Evolutionary conservation across 2,113 vertebrate species (phyloP).

Genomic region (Crypturellus undulatus): DNA sequence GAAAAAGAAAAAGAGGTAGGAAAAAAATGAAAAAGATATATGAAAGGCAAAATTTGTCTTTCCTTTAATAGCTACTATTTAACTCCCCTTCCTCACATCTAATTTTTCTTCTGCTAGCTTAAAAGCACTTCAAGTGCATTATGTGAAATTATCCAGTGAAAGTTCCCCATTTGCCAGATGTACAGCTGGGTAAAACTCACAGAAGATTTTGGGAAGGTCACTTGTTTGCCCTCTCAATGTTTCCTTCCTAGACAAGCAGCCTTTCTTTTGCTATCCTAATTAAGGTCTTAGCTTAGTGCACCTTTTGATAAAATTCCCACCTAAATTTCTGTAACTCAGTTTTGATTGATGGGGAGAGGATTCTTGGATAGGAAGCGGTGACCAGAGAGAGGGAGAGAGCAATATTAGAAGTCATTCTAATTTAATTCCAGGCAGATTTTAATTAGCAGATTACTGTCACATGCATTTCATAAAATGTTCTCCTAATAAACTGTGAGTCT

Average conservation of each 20-base stretch:
- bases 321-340: background rate
- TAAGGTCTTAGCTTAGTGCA: accelerated
- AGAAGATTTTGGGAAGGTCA: background rate
- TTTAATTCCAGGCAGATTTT: background rate
- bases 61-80: slow-evolving; percentile 43
- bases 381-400: background rate
- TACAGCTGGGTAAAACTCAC: background rate
- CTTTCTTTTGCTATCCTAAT: background rate
- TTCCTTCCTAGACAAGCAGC: background rate
- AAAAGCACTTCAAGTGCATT: background rate
- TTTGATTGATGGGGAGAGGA: background rate
- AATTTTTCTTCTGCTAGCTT: slow-evolving; percentile 22
- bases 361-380: background rate
- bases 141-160: slow-evolving; percentile 5
- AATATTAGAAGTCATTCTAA: background rate
- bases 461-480: background rate
- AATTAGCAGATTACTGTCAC: background rate
- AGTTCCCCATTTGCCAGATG: background rate
- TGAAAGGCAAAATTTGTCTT: slow-evolving; percentile 14
- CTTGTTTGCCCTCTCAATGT: background rate
- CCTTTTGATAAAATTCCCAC: background rate
- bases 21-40: background rate
- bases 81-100: background rate
- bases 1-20: background rate
- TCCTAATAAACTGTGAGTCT: background rate